Evolutionary conservation across 2,113 vertebrate genomes (phyloP), one percentile per base, ranked within the genome.

Genomic region (Nyctibius bracteatus): DNA sequence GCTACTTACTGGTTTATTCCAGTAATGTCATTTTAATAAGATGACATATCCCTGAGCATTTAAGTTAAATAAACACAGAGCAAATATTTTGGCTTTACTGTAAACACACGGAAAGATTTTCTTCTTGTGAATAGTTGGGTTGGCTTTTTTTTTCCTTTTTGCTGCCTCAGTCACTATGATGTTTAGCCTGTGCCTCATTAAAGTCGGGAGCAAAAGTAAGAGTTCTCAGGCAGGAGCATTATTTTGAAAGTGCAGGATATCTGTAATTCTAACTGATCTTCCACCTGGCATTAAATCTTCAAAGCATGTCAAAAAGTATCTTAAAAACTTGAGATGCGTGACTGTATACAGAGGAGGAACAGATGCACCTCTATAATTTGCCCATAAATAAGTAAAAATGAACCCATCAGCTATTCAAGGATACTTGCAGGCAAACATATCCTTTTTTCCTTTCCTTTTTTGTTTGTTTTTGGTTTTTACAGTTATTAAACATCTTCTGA

Each of bases 361-460:
- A 97, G 95, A 96, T 94, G 96, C 93, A 85, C 92, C 91, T 96
- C 93, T 91, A 84, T 96, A 95, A 97, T 97, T 73, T 87, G 90
- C 96, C 97, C 96, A 95, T 94, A 96, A 97, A 97, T 90, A 91
- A 97, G 96, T 81, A 96, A 95, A 96, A 97, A 82, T 43, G 96
- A 97, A 95, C 49, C 54, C 74, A 57, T 92, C 95, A 95, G 39
- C 96, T 88, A 78, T 73, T 92, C 74, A 31, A 78, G 73, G 91
- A 73, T 15, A 84, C 91, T 65, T 67, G 63, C 71, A 81, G 5
- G 91, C 74, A 92, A 84, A 62, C 57, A 63, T 14, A 71, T 86
- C 58, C 49, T 68, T 95, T 71, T 84, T 58, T 65, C 28, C 49
- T 63, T 92, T 79, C 71, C 47, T 52, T 78, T 81, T 57, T 28